Conservation (phyloP, 1,140 invertebrate genomes). For the Eciton burchellii region DNA sequence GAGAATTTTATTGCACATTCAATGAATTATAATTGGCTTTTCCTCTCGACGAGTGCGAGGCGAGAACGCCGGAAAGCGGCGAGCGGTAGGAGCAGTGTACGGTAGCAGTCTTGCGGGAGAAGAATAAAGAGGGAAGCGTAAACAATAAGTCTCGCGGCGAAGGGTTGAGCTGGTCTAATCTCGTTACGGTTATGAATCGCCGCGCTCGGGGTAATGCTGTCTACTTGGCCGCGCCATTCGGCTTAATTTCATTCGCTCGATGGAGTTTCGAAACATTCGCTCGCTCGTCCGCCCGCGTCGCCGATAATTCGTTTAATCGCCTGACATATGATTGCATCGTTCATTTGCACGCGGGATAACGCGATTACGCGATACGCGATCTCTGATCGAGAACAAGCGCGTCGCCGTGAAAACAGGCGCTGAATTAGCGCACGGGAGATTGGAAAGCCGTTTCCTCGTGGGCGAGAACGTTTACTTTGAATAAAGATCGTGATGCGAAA, state of each 20-base stretch:
- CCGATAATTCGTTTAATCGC: not conserved
- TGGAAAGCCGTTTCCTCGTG: no score
- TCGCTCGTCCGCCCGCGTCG: not conserved
- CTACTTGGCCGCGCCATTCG: conserved; percentile 64
- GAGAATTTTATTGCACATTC: conserved; percentile 22
- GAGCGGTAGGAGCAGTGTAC: conserved; percentile 30
- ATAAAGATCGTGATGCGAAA: not conserved
- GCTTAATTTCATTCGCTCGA: conserved; percentile 71
- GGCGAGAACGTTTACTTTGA: no score
- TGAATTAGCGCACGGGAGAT: no score
- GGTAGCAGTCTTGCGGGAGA: conserved; percentile 15
- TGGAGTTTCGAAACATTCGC: conserved; percentile 1
- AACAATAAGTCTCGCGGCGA: conserved; percentile 72
- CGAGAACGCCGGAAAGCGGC: conserved; percentile 25
- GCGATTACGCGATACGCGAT: no score
- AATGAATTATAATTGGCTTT: conserved; percentile 47
- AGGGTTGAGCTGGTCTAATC: conserved; percentile 69
- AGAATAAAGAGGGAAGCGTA: conserved; percentile 71
- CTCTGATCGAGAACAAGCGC: no score
- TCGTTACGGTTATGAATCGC: conserved; percentile 76
- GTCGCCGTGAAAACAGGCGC: no score
- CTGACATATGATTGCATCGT: no score
- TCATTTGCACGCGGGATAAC: no score
- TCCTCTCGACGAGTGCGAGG: conserved; percentile 19
- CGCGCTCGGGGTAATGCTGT: conserved; percentile 70